Evolutionary conservation across 2,113 vertebrate species (phyloP), one percentile per base, ranked within the genome.

Genomic region (Craseonycteris thonglongyai): DNA sequence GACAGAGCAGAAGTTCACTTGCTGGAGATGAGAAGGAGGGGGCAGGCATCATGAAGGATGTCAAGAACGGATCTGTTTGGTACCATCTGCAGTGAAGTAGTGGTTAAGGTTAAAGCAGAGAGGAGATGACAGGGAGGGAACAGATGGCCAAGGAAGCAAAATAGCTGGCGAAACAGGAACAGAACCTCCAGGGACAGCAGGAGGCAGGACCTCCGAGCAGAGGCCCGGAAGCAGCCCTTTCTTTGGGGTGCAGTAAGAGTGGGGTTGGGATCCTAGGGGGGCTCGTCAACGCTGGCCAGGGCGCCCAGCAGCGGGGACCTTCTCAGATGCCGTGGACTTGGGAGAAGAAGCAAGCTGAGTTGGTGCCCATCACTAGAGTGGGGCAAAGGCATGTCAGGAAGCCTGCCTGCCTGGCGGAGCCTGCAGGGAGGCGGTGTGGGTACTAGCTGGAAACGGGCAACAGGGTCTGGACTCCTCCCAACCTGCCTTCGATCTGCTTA

Each of bases 31-130:
- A 88, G 90, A n/a, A 91, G 68, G 88, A 86, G 88, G 94, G 85
- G 83, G 93, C 88, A 91, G 94, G 78, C 84, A 59, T 95, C 85
- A 2, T 66, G 85, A 95, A 95, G 91, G 96, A 96, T 97, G 97
- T 96, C 95, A 91, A 89, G 94, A 97, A 82, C 28, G 14, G 94
- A 93, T 94, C 96, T 95, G 94, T 92, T 92, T 85, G 74, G 88
- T 93, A 87, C 96, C 97, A 96, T 97, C 96, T 97, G 97, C 91
- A 96, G 95, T 1, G 26, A 96, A 96, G 95, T 96, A 91, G 96
- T 97, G 93, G 96, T 95, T 97, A 96, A 97, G 97, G 97, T 96
- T 97, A 97, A 97, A 96, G 88, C 96, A 95, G 93, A 97, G 93
- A 97, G 93, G 85, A 96, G 96, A 97, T 97, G 97, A 97, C 96